Base-by-base conservation (phyloP, 2,797 vertebrate species). In the Silurus lanzhouensis region DNA sequence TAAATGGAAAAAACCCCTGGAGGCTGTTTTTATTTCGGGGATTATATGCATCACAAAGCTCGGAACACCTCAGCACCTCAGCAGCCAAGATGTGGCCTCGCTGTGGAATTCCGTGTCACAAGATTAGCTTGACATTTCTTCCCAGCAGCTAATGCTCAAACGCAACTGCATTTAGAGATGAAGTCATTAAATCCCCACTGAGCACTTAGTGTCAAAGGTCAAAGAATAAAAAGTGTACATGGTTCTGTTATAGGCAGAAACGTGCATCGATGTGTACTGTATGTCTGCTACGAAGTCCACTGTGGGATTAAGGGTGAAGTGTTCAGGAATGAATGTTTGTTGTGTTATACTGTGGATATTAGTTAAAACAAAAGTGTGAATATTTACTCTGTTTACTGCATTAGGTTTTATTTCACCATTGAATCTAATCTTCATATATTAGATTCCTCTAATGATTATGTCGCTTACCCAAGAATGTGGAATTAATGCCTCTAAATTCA, bases 71-170 rank as follows among this genome's bases (percentile, higher is more conserved):
- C 83, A 22, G 38, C 78, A 89, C 88, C 85, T 88, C 81, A 15
- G 48, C 31, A 72, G 9, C 64, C 61, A 27, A 85, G 81, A 84
- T 68, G 70, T 67, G 66, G 83, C 66, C 46, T 46, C 12, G 22
- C 68, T 75, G 72, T 6, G 60, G 44, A 83, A 79, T 77, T 84
- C 80, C 77, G 61, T 84, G 83, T 82, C 89, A 83, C 10, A 81
- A 86, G 84, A 90, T 88, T 87, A 88, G 72, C 84, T 87, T 83
- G 76, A 83, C 44, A 67, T 88, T 90, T 77, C 80, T 86, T 86
- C 77, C 48, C n/a, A 83, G 80, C 48, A 78, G 71, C 72, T 61
- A 85, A 67, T 8, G 64, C 48, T 66, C 17, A 55, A 82, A 85
- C 60, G 78, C 61, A 83, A 61, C 81, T 19, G 60, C 63, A 76